Evolutionary conservation across 2,113 vertebrate species (phyloP), one percentile per base, ranked within the genome.

Genomic region (Tenebrosternarchus preto): DNA sequence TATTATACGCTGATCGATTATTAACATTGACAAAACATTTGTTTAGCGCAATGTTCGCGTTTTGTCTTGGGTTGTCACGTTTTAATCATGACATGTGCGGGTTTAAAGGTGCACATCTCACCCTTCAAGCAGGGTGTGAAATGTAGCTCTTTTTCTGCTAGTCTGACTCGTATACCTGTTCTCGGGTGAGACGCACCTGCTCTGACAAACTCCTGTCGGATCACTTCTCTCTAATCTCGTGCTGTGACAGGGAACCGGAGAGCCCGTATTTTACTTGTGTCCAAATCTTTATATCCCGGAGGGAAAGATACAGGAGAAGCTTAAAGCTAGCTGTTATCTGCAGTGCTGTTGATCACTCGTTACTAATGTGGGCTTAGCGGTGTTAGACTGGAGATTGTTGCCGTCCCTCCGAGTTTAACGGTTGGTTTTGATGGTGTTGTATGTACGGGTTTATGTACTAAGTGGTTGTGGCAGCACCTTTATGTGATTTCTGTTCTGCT

Each of bases 211-310:
- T 89, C 82, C 88, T 87, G 87, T 91, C 90, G 74, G 56, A 88
- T 83, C 84, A 76, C 74, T 88, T 83, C 86, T 86, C 89, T 93
- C 91, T 93, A 92, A 92, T 93, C 90, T 92, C 74, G 76, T 81
- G 73, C 60, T 86, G 0, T 85, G 87, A 91, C 91, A 92, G 91
- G 89, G 88, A 88, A 83, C 83, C 90, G 86, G 88, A 88, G 87
- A 88, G 87, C 85, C 81, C 86, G 86, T 86, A 88, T 90, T 92
- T 92, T 91, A 90, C 92, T 89, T 86, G 59, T 77, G 90, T 91
- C 89, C 85, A 80, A 74, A 91, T 90, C 84, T 87, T 85, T 88
- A 86, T 89, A 81, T 88, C 88, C 50, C 60, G 22, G 74, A 73
- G 67, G 16, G 31, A 87, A 73, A 33, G 56, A 50, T 50, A 80